These are phyloP conservation scores for Daboia siamensis DNA, from an alignment of 2,113 vertebrate species.

Conservation along the genomic window DNA sequence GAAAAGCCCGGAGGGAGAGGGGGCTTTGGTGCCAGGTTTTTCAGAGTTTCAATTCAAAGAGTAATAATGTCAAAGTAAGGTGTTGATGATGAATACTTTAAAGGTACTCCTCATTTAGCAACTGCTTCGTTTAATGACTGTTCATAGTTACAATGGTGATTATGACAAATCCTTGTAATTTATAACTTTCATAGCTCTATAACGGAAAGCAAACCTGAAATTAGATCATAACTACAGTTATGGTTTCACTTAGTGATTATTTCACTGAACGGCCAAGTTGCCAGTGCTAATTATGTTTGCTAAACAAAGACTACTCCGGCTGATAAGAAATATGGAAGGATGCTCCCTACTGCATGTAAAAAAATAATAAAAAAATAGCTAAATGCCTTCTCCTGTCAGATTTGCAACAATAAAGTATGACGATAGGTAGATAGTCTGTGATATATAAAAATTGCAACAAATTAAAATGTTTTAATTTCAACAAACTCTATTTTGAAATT, in stretches of 20 bases:
- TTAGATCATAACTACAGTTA: background rate
- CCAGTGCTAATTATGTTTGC: background rate
- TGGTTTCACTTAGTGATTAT: background rate
- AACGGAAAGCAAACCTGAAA: background rate
- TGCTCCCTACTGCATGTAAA: background rate
- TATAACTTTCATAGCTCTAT: background rate
- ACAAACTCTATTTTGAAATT: background rate
- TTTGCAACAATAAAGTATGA: background rate
- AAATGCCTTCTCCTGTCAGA: background rate
- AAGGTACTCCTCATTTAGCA: background rate
- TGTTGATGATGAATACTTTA: background rate
- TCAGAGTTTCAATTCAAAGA: background rate
- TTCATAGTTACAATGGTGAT: background rate
- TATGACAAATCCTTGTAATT: background rate
- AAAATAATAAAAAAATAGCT: background rate
- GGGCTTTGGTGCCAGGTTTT: background rate
- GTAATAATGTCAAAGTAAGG: background rate
- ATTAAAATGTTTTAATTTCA: background rate
- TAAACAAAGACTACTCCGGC: background rate
- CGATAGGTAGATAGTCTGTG: background rate
- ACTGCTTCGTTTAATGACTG: background rate
- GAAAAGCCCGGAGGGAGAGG: background rate
- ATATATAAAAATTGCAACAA: background rate
- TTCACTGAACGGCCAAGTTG: background rate
- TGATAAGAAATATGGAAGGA: background rate